Base-by-base conservation (phyloP, 2,888 invertebrate species). In the Corythucha ciliata region DNA sequence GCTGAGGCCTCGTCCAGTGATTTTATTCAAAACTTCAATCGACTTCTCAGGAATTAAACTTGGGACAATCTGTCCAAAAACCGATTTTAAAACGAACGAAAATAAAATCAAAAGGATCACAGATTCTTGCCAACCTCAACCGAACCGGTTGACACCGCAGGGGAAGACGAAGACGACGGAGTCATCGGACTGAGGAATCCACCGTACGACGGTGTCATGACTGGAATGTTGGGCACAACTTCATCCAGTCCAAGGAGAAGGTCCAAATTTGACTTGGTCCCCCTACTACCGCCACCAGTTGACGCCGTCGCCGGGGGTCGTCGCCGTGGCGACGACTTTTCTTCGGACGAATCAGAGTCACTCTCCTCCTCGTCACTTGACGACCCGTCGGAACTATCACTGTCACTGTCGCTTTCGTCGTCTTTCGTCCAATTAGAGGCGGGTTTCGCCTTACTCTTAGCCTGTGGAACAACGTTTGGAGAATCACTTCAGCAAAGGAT, bases 141-240 rank as follows among this genome's bases (percentile, higher is more conserved):
- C n/a, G n/a, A n/a, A n/a, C n/a, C n/a, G n/a, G n/a, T n/a, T n/a
- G n/a, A n/a, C n/a, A n/a, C n/a, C n/a, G n/a, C n/a, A n/a, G n/a
- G n/a, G 14, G 36, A 36, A 16, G 32, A 16, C 5, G 48, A 36
- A 8, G 49, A 24, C n/a, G 42, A 20, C 16, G 54, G 44, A 12
- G 52, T 48, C 7, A 57, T 40, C 16, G 61, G 56, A 1, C 64
- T 66, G 57, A 86, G 70, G 63, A 87, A 79, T 2, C 84, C 85
- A 37, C 87, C 87, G 27, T 82, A 70, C 1, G 86, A 86, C 55
- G 89, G 88, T 26, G 87, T 87, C 79, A 89, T 80, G 10, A 84
- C 78, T 40, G 87, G 85, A 57, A 80, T 70, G 32, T 76, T 74
- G 32, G 81, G 78, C 50, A 78, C 63, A 34, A 60, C 79, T 68